Percentiles rank a stretch among this genome's conserved stretches.
phyloP scores from a whole-genome alignment of 1,140 invertebrate genomes.

The Cydia pomonella region DNA sequence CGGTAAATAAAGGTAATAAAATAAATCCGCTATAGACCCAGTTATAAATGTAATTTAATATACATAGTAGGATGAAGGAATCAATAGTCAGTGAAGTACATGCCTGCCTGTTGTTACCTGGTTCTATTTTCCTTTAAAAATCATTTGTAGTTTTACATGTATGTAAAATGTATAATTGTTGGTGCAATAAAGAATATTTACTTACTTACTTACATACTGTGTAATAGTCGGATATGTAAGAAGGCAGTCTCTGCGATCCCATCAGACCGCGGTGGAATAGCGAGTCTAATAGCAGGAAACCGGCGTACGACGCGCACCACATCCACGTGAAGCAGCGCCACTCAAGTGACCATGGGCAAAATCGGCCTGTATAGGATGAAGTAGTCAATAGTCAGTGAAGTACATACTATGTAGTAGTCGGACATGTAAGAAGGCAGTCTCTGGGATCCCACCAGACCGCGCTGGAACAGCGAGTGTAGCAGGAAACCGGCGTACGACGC shows the following conservation, averaged over 20 bases:
- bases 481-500: conserved; percentile 66
- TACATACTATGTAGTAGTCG: conserved; percentile 64
- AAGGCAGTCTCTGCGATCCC: conserved; percentile 30
- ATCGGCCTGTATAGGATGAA: too few relatives aligned
- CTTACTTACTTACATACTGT: too few relatives aligned
- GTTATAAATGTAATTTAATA: too few relatives aligned
- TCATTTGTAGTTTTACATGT: too few relatives aligned
- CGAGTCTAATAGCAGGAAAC: conserved; percentile 67
- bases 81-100: too few relatives aligned
- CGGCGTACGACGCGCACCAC: conserved; percentile 62
- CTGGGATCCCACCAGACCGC: conserved; percentile 51
- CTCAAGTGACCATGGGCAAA: conserved; percentile 40
- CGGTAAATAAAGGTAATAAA: too few relatives aligned
- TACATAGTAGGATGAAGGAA: too few relatives aligned
- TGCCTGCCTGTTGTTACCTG: too few relatives aligned
- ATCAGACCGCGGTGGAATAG: conserved; percentile 57
- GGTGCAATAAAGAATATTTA: too few relatives aligned
- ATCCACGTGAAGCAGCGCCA: conserved; percentile 60
- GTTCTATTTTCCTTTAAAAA: too few relatives aligned
- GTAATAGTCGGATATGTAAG: conserved; percentile 55
- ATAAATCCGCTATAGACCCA: too few relatives aligned
- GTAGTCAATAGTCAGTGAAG: not conserved
- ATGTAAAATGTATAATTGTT: too few relatives aligned
- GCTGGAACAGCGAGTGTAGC: conserved; percentile 64
- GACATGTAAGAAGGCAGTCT: conserved; percentile 44